Evolutionary conservation across 2,113 vertebrate genomes (phyloP), one percentile per base, ranked within the genome.

Genomic region (Melospiza melodia): DNA sequence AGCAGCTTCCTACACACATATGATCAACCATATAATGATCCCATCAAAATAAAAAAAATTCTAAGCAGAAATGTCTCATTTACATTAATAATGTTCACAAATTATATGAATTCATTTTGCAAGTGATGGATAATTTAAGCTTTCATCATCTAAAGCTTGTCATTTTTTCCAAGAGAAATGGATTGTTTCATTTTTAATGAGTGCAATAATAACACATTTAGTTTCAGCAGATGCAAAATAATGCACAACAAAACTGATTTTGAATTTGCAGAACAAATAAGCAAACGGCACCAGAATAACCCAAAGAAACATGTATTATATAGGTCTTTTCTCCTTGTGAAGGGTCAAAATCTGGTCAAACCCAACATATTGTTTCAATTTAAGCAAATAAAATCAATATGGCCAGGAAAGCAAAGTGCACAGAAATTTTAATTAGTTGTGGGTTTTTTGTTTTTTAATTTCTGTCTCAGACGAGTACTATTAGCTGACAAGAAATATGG

Each of bases 111-210:
- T 98, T 99, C 98, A 98, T 98, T 98, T 98, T 98, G 98, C 98
- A 98, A 98, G 98, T 98, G 98, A 98, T 98, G 98, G 98, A 98
- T 99, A 99, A 99, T 99, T 99, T 99, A 99, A 98, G 98, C 98
- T 98, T 99, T 99, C 99, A 99, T 99, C 98, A 99, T 99, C 98
- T 98, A 98, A 98, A 98, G 98, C 98, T 98, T 99, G 98, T 98
- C 98, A 98, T 98, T 98, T 98, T 98, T 98, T 97, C 97, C 96
- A 98, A 98, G 98, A 98, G 98, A 99, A 98, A 99, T 98, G 98
- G 98, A 98, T 99, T 99, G 98, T 99, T 99, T 98, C 98, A 99
- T 99, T 99, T 98, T 99, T 99, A 99, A 99, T 99, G 98, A 99
- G 97, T 98, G 97, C 98, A 98, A 98, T 98, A 98, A 98, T 98